Base-by-base conservation (phyloP, 1,140 invertebrate genomes). In the Centruroides vittatus region DNA sequence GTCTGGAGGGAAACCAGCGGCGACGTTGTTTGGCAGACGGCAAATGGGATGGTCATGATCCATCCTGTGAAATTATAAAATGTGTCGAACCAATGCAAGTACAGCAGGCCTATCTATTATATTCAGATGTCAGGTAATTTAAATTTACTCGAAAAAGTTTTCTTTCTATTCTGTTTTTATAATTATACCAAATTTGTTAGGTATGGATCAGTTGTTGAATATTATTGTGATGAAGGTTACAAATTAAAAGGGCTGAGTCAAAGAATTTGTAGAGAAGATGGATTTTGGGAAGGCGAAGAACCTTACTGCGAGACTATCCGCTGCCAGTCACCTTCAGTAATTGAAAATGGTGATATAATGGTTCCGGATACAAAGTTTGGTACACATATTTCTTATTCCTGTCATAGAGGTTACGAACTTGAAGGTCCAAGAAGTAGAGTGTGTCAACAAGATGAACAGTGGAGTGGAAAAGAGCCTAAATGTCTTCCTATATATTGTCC, bases 41-140 rank as follows among this genome's bases (percentile, higher is more conserved):
- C 62, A 67, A 69, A 23, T 77, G 80, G 80, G 83, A 80, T 60
- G 84, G 84, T 7, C 80, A 59, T 13, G 63, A 68, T 57, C 67
- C 68, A 4, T 46, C 35, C 7, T 69, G 68, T 64, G 57, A 67
- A 68, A 55, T 65, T 62, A 67, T 64, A 11, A 47, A 58, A 5
- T 64, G 62, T 61, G 55, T 56, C 10, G 59, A 64, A 53, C 62
- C 62, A 35, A 49, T 53, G 5, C 58, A 61, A 56, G 60, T 61
- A 3, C 41, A 52, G 5, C 60, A 65, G 49, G 63, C 61, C 6
- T 65, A 55, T 55, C 57, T 46, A 36, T 67, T 59, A 36, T 65
- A 35, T 65, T 67, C 64, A 9, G 65, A 69, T 41, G 68, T 71
- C 61, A 67, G 63, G 47, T 64, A 65, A 49, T 65, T 52, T 36